Evolutionary conservation across 2,113 vertebrate species (phyloP), one percentile per base, ranked within the genome.

Genomic region (Pelmatolapia mariae): DNA sequence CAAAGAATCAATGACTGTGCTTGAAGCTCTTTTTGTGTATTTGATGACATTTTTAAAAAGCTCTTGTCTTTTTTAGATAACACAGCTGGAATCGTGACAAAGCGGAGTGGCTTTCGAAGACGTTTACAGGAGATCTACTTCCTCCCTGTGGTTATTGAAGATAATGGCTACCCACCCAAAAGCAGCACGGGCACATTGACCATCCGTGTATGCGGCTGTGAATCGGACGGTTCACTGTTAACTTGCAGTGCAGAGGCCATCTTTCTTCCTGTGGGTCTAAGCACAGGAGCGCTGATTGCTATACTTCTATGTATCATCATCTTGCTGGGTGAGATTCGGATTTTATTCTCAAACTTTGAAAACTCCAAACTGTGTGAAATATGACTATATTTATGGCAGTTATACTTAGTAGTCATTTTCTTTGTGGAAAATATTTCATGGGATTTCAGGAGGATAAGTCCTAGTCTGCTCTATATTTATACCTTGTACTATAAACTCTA

Each of bases 161-260:
- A 99, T 85, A 98, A 98, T 71, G 99, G 98, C 83, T 99, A 98
- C 52, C 98, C 98, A 8, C 94, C 97, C 19, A 97, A 98, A 93
- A 99, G 97, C 97, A 98, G 99, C 95, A 99, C 99, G 3, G 97
- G 97, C 87, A 99, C 98, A 5, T 92, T 99, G 95, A 99, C 98
- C 50, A 98, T 99, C 89, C 97, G 97, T 5, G 98, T 99, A 19
- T 99, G 99, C 63, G 97, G 97, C 93, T 99, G 99, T 80, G 97
- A 98, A 66, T 95, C 96, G 15, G 97, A 98, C 13, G 98, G 98
- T 0, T 96, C 97, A 18, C 95, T 99, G 91, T 87, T 99, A n/a
- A 98, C 98, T 7, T 99, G 99, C 95, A 98, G 97, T 0, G 98
- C 97, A 4, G 99, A 99, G 94, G 98, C 98, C 89, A 97, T 99